These are phyloP conservation scores for Tillus elongatus DNA, from an alignment of 2,888 invertebrate genomes.

Conservation along the genomic window DNA sequence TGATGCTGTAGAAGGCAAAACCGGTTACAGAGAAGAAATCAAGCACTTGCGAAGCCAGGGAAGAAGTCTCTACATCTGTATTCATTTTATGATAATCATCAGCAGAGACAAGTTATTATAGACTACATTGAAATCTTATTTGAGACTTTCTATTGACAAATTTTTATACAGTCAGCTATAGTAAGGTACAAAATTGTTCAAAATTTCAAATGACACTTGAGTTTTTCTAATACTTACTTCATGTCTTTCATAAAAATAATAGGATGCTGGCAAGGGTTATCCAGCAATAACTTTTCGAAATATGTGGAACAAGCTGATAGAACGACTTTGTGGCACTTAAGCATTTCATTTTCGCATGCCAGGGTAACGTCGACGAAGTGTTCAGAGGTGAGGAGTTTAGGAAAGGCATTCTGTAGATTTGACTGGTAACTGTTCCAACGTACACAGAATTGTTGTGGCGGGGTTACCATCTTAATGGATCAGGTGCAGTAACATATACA, in stretches of 20 bases:
- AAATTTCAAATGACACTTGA: background rate
- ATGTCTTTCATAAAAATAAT: constrained; percentile 78
- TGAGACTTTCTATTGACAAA: no score
- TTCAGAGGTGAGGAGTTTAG: constrained; percentile 64
- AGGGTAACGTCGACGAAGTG: constrained; percentile 83
- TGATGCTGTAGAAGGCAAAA: no score
- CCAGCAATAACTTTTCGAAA: constrained; percentile 67
- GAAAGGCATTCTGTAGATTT: constrained; percentile 69
- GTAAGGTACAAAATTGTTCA: no score
- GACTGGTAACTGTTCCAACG: constrained; percentile 78
- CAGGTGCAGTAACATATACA: no score
- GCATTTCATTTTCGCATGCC: constrained; percentile 76
- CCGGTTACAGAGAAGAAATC: no score
- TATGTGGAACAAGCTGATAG: constrained; percentile 79
- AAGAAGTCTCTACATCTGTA: no score
- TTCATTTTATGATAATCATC: no score
- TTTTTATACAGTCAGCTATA: no score
- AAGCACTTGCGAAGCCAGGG: no score
- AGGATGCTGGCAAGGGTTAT: constrained; percentile 80
- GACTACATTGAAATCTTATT: no score
- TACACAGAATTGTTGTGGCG: constrained; percentile 62
- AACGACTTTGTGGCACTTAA: constrained; percentile 81
- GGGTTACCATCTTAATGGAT: no score
- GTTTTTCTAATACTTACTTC: constrained; percentile 43
- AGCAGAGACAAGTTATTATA: no score